Percentiles rank a stretch among this genome's conserved stretches.
phyloP scores from a whole-genome alignment of 2,888 invertebrate species.

The Macaria notata region DNA sequence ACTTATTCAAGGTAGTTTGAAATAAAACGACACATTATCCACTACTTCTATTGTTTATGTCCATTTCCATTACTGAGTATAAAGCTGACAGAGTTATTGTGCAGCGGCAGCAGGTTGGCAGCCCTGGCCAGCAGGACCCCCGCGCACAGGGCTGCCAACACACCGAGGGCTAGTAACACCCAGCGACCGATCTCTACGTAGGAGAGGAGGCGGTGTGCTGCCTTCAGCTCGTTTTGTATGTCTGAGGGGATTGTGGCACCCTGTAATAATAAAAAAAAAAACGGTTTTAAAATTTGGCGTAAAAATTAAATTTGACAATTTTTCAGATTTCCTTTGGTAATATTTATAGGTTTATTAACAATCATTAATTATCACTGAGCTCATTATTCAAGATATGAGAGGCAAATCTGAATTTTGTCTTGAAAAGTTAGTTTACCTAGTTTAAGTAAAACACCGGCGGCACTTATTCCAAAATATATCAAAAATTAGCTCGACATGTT shows the following conservation, averaged over 20 bases:
- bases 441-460: too few relatives aligned
- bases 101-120: constrained; percentile 52
- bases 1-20: too few relatives aligned
- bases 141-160: constrained; percentile 42
- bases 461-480: too few relatives aligned
- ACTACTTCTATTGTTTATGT: constrained; percentile 52
- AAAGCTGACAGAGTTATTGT: constrained; percentile 66
- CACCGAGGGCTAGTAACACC: constrained; percentile 58
- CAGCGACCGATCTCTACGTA: constrained; percentile 68
- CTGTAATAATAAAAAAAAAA: constrained; percentile 42
- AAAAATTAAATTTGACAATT: too few relatives aligned
- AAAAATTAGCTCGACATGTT: too few relatives aligned
- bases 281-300: too few relatives aligned
- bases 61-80: constrained; percentile 46
- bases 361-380: too few relatives aligned
- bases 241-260: constrained; percentile 62
- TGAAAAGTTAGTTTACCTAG: too few relatives aligned
- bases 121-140: constrained; percentile 45
- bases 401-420: too few relatives aligned
- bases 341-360: too few relatives aligned
- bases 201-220: constrained; percentile 57
- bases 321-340: too few relatives aligned
- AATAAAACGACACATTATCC: constrained; percentile 24
- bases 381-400: too few relatives aligned
- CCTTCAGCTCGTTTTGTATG: constrained; percentile 56